These are phyloP conservation scores for Pseudopodoces humilis DNA, from an alignment of 2,113 vertebrate species.

Conservation along the genomic window DNA sequence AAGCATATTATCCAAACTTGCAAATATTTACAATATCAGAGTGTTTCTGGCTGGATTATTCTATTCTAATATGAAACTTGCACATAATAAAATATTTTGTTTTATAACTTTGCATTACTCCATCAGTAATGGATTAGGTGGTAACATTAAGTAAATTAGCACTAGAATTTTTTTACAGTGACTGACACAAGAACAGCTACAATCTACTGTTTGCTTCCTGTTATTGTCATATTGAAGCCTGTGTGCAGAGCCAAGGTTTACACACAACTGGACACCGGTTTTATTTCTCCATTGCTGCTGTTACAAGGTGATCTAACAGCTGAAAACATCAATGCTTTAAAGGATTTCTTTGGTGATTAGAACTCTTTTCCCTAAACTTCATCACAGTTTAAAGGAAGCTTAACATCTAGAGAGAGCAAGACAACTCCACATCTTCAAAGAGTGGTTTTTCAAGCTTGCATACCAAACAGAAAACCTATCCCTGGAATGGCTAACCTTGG, in stretches of 20 bases:
- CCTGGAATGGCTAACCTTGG: constrained; percentile 40
- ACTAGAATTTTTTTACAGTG: background rate
- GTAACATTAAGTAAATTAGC: background rate
- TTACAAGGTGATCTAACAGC: constrained; percentile 22
- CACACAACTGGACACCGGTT: background rate
- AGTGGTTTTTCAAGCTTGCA: background rate
- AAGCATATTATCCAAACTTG: background rate
- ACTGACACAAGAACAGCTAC: background rate
- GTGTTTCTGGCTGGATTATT: constrained; percentile 4
- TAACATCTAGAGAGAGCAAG: constrained; percentile 56
- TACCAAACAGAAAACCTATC: constrained; percentile 17
- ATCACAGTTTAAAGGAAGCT: constrained; percentile 54
- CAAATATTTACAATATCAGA: constrained; percentile 22
- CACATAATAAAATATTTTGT: background rate
- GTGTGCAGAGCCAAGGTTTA: background rate
- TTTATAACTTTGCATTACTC: background rate
- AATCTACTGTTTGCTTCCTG: background rate
- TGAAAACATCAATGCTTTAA: constrained; percentile 17
- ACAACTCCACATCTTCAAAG: constrained; percentile 63
- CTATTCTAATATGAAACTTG: background rate
- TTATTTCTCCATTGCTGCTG: background rate
- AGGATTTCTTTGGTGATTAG: constrained; percentile 61
- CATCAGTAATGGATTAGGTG: background rate
- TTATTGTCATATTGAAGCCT: background rate
- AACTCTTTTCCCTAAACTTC: constrained; percentile 53